These are phyloP conservation scores for Dicentrarchus labrax DNA, from an alignment of 2,113 vertebrate species.

Conservation along the genomic window DNA sequence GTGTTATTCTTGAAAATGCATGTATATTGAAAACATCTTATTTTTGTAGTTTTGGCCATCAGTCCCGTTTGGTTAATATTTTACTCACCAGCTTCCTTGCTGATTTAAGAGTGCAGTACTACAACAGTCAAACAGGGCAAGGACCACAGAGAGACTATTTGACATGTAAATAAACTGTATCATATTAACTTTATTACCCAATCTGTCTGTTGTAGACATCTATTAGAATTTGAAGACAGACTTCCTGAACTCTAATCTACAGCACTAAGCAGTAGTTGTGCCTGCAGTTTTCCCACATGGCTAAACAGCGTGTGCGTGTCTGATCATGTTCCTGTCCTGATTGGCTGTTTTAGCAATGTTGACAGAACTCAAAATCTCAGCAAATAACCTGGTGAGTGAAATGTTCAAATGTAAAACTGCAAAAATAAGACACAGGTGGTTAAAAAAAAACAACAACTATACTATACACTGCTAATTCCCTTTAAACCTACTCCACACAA, in stretches of 20 bases:
- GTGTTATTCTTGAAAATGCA: neutral
- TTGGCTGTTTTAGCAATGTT: neutral
- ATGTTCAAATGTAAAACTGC: neutral
- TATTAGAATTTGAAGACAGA: neutral
- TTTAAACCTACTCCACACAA: constrained; percentile 1
- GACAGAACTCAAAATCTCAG: neutral
- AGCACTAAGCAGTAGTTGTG: neutral
- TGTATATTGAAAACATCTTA: neutral
- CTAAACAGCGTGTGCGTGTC: neutral
- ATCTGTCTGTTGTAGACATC: neutral
- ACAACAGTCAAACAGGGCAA: neutral
- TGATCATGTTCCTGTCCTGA: neutral
- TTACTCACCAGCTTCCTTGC: neutral
- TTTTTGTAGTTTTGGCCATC: neutral
- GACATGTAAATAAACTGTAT: neutral
- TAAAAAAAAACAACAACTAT: neutral
- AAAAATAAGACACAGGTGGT: neutral
- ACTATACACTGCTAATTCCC: neutral
- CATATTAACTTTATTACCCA: neutral
- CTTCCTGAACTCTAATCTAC: neutral
- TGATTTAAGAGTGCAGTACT: neutral
- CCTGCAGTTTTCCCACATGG: neutral
- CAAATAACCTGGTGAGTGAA: constrained; percentile 8
- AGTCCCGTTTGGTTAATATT: neutral
- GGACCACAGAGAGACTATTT: neutral